A percentile compares a stretch with the other conserved stretches of the same genome.
phyloP scores from a whole-genome alignment of 2,797 vertebrate genomes.

The Pseudopleuronectes americanus region DNA sequence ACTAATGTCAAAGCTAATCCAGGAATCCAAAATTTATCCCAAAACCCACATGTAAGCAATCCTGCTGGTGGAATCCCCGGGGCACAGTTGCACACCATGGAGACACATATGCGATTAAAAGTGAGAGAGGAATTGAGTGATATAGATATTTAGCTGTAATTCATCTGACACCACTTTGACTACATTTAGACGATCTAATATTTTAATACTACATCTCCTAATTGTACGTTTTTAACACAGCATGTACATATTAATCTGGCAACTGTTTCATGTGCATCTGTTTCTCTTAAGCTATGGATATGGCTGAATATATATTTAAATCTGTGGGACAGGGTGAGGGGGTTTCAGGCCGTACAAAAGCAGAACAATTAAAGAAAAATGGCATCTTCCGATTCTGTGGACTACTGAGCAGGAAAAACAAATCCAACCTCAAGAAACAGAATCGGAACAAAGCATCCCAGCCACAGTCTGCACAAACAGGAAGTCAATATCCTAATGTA shows the following conservation, averaged over 20 bases:
- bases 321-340: neutral
- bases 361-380: constrained; percentile 7
- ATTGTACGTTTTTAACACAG: constrained; percentile 40
- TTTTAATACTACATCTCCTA: constrained; percentile 55
- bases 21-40: constrained; percentile 75
- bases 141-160: constrained; percentile 55
- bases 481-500: constrained; percentile 61
- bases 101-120: constrained; percentile 47
- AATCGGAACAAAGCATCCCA: constrained; percentile 30
- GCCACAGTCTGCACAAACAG: constrained; percentile 42
- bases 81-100: constrained; percentile 27
- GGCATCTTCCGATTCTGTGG: constrained; percentile 1
- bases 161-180: constrained; percentile 54
- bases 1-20: constrained; percentile 78
- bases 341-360: neutral
- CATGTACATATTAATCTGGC: neutral
- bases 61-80: constrained; percentile 31
- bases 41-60: constrained; percentile 75
- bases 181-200: constrained; percentile 46
- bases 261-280: constrained; percentile 17
- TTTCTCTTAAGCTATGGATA: neutral
- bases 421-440: constrained; percentile 28
- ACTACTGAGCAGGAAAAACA: neutral
- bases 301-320: neutral
- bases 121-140: constrained; percentile 24